Evolutionary conservation across 1,140 invertebrate species (phyloP).

Genomic region (Leptoteleia sp.): DNA sequence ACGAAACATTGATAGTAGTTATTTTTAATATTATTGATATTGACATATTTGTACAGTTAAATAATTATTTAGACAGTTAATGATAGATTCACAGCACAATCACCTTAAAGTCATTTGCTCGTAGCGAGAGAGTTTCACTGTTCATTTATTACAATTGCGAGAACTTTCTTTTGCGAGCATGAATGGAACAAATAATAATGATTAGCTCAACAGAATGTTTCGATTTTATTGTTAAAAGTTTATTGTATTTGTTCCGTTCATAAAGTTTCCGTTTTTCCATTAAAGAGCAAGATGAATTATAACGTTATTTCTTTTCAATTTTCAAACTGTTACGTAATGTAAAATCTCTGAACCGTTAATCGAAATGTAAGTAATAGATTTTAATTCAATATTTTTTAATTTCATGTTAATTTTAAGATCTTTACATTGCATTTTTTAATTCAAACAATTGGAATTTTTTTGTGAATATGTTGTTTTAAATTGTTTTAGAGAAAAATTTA

Average conservation of each 20-base stretch:
- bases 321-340: slow-evolving; percentile 69
- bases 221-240: too few species aligned
- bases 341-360: slow-evolving; percentile 67
- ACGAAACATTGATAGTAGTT: too few species aligned
- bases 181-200: slow-evolving; percentile 27
- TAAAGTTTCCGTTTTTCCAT: slow-evolving; percentile 31
- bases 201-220: neutral
- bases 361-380: slow-evolving; percentile 66
- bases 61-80: too few species aligned
- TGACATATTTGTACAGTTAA: too few species aligned
- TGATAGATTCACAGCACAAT: too few species aligned
- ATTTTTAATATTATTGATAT: too few species aligned
- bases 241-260: slow-evolving; percentile 57
- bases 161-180: slow-evolving; percentile 45
- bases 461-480: slow-evolving; percentile 26
- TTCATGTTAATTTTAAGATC: slow-evolving; percentile 51
- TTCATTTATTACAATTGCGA: slow-evolving; percentile 32
- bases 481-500: slow-evolving; percentile 37
- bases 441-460: slow-evolving; percentile 26
- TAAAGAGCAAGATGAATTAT: slow-evolving; percentile 54
- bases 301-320: slow-evolving; percentile 68
- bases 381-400: slow-evolving; percentile 60
- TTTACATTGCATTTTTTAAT: slow-evolving; percentile 46
- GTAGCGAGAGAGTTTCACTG: too few species aligned
- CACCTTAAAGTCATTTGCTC: too few species aligned